phyloP scores from a whole-genome alignment of 2,113 vertebrate species.

The Leptosomus discolor region DNA sequence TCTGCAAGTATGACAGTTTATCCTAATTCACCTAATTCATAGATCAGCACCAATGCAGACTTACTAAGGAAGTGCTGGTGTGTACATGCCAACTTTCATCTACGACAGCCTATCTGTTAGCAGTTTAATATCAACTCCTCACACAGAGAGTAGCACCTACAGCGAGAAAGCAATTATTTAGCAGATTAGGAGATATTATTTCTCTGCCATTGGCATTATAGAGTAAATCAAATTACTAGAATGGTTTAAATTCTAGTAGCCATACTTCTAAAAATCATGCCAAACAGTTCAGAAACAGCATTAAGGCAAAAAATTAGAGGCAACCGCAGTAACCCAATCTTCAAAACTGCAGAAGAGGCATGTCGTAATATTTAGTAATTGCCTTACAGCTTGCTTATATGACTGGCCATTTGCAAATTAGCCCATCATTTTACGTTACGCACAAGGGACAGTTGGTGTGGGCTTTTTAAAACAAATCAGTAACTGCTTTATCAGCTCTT shows the following conservation, averaged over 20 bases:
- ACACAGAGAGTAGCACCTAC: background rate
- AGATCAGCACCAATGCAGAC: background rate
- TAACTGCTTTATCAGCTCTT: background rate
- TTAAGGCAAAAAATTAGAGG: background rate
- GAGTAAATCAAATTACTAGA: background rate
- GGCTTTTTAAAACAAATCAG: background rate
- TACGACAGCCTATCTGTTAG: background rate
- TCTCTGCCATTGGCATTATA: background rate
- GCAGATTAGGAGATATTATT: background rate
- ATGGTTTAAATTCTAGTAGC: background rate
- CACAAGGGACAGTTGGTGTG: background rate
- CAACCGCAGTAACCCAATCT: background rate
- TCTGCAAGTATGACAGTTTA: background rate
- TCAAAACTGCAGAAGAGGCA: background rate
- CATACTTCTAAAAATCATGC: background rate
- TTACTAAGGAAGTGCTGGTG: background rate
- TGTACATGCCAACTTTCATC: background rate
- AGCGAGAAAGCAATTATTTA: background rate
- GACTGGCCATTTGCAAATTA: background rate
- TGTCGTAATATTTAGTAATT: background rate
- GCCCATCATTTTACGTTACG: background rate
- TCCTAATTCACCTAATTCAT: background rate
- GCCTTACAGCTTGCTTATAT: background rate
- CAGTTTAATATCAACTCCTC: background rate
- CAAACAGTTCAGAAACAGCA: background rate